Conservation (phyloP, 2,113 vertebrate genomes). For the Pipa parva region DNA sequence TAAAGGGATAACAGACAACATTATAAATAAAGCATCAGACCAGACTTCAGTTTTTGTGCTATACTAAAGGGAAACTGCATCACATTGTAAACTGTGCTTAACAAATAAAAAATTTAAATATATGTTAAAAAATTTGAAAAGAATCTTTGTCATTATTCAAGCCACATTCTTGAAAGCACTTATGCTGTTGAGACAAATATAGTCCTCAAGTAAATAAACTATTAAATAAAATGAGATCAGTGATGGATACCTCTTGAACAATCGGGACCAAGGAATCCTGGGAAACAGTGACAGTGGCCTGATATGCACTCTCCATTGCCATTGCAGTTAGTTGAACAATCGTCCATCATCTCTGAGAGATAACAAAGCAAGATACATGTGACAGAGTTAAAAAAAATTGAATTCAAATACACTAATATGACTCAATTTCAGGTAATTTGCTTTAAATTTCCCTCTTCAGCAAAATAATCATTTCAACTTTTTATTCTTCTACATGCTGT, state of each 20-base stretch:
- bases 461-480: slow-evolving; percentile 25
- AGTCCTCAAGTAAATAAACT: background rate
- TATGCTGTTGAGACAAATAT: background rate
- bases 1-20: no score
- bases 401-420: slow-evolving; percentile 27
- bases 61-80: no score
- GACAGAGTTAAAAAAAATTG: slow-evolving; percentile 25
- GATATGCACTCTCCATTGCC: slow-evolving; percentile 95
- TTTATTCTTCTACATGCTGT: slow-evolving; percentile 20
- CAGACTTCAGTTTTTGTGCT: no score
- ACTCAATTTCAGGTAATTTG: slow-evolving; percentile 26
- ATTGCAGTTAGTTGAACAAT: slow-evolving; percentile 91
- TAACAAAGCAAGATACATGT: slow-evolving; percentile 45
- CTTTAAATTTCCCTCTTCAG: slow-evolving; percentile 23
- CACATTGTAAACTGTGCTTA: no score
- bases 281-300: slow-evolving; percentile 93
- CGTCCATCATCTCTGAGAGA: slow-evolving; percentile 86
- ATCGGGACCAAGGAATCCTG: slow-evolving; percentile 90
- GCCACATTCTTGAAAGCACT: background rate
- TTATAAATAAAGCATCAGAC: no score
- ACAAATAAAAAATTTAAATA: no score
- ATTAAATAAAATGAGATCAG: slow-evolving; percentile 18
- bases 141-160: no score
- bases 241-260: slow-evolving; percentile 84
- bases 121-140: no score